A percentile compares a stretch with the other conserved stretches of the same genome.
phyloP scores from a whole-genome alignment of 2,113 vertebrate species.

The Nanger granti region DNA sequence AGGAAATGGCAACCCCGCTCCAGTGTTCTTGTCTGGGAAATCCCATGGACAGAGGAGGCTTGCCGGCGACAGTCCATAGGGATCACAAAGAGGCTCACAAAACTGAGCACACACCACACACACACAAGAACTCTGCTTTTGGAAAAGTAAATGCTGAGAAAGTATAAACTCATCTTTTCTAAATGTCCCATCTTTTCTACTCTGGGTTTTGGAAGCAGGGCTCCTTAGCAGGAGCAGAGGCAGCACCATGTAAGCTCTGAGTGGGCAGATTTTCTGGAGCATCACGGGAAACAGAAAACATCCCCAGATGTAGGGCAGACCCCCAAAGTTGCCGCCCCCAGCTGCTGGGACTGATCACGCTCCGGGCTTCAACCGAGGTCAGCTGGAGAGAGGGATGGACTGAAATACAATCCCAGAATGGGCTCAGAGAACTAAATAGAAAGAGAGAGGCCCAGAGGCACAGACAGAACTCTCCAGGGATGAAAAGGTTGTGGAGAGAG shows the following conservation, averaged over 20 bases:
- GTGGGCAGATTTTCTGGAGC: not conserved
- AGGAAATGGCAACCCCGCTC: not conserved
- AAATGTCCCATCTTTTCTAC: conserved; percentile 2
- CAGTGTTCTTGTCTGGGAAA: not conserved
- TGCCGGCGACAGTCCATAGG: not conserved
- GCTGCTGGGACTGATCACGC: not conserved
- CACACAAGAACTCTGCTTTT: conserved; percentile 14
- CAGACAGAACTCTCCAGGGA: conserved; percentile 1
- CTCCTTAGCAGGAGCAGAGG: not conserved
- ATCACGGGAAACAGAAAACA: not conserved
- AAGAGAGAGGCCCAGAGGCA: not conserved
- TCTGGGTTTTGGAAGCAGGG: not conserved
- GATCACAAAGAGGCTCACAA: not conserved
- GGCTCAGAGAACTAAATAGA: not conserved
- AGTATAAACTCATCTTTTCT: not conserved
- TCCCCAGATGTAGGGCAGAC: not conserved
- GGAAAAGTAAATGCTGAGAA: not conserved
- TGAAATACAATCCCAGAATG: not conserved
- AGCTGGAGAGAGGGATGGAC: not conserved
- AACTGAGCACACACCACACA: not conserved
- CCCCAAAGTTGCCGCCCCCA: not conserved
- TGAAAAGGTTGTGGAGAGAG: not conserved
- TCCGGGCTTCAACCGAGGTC: not conserved
- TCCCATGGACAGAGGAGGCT: not conserved
- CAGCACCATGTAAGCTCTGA: not conserved